Percentiles rank a stretch among this genome's conserved stretches.
Evolutionary conservation across 1,140 invertebrate species (phyloP).

Genomic region (Pseudoatta argentina): DNA sequence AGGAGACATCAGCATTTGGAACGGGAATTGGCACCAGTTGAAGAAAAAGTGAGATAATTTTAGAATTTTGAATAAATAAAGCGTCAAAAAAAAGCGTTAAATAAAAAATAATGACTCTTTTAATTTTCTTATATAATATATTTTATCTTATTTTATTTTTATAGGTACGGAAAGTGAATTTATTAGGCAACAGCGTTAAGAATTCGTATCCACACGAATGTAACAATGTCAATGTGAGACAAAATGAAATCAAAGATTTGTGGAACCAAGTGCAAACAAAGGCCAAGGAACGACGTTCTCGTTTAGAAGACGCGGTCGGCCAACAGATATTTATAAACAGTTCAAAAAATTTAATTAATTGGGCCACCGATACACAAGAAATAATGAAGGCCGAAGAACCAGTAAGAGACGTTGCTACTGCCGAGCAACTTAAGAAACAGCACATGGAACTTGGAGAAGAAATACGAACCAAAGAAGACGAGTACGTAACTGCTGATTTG

Average conservation of each 20-base stretch:
- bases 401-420: constrained; percentile 95
- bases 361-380: constrained; percentile 93
- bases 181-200: constrained; percentile 94
- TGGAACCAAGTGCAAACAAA: constrained; percentile 96
- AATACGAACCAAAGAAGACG: constrained; percentile 95
- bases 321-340: constrained; percentile 97
- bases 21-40: constrained; percentile 94
- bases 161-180: constrained; percentile 89
- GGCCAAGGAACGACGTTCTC: constrained; percentile 91
- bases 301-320: constrained; percentile 97
- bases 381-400: constrained; percentile 93
- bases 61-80: neutral
- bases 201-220: constrained; percentile 96
- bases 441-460: constrained; percentile 97
- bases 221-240: constrained; percentile 93
- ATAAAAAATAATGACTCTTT: neutral
- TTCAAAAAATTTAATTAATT: constrained; percentile 92
- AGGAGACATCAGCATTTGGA: constrained; percentile 96
- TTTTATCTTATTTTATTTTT: constrained; percentile 17
- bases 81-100: neutral
- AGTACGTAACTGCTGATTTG: constrained; percentile 86
- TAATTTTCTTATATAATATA: neutral
- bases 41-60: constrained; percentile 92
- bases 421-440: constrained; percentile 95
- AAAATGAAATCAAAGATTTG: constrained; percentile 94